phyloP scores from a whole-genome alignment of 2,113 vertebrate genomes.

The Amphiprion percula region DNA sequence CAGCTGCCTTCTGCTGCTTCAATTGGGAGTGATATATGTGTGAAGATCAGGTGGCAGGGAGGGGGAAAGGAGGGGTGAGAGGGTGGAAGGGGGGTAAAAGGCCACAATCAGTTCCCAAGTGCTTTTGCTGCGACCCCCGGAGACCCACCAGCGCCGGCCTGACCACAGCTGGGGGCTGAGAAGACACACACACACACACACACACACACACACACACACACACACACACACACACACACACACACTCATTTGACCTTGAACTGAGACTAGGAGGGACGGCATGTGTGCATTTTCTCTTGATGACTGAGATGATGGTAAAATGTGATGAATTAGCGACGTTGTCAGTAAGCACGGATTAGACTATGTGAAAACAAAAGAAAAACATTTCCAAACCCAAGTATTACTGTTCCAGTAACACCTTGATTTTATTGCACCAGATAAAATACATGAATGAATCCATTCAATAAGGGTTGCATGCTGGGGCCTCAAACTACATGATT shows the following conservation, averaged over 20 bases:
- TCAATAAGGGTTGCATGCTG: neutral
- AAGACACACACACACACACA: slow-evolving; percentile 49
- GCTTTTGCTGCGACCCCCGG: slow-evolving; percentile 60
- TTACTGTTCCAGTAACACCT: neutral
- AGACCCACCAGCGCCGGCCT: slow-evolving; percentile 49
- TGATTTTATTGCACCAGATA: slow-evolving; percentile 1
- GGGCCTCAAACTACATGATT: neutral
- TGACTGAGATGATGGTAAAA: slow-evolving; percentile 62
- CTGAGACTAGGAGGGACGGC: slow-evolving; percentile 42
- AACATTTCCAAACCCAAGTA: neutral
- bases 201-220: slow-evolving; percentile 42
- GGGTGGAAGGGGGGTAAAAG: slow-evolving; percentile 33
- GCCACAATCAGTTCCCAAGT: slow-evolving; percentile 66
- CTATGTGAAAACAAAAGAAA: slow-evolving; percentile 17
- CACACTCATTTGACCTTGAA: slow-evolving; percentile 78
- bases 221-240: slow-evolving; percentile 48
- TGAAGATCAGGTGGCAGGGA: slow-evolving; percentile 80
- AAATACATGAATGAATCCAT: neutral
- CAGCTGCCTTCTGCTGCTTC: slow-evolving; percentile 76
- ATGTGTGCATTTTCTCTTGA: slow-evolving; percentile 44
- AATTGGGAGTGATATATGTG: slow-evolving; percentile 82
- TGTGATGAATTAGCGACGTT: slow-evolving; percentile 57
- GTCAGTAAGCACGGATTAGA: slow-evolving; percentile 38
- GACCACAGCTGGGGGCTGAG: slow-evolving; percentile 74
- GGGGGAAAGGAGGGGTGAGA: slow-evolving; percentile 26